phyloP scores from a whole-genome alignment of 2,797 vertebrate species.

The Silurus aristotelis region DNA sequence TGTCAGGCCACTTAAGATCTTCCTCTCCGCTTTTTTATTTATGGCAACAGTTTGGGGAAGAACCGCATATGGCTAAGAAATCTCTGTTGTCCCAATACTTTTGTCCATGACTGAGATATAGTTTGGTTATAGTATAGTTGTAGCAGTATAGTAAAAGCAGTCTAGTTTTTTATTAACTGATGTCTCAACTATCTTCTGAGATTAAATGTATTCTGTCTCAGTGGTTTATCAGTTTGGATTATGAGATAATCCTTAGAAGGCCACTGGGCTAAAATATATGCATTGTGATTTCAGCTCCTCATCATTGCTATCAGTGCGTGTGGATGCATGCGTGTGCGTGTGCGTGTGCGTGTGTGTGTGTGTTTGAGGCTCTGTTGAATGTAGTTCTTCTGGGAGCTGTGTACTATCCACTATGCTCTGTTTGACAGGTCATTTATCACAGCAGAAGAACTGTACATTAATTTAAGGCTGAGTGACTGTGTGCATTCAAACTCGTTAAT shows the following conservation, averaged over 20 bases:
- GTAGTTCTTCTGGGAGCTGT: neutral
- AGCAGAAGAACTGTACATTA: neutral
- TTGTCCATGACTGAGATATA: no score
- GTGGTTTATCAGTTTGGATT: neutral
- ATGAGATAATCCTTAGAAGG: neutral
- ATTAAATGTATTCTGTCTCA: neutral
- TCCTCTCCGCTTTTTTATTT: no score
- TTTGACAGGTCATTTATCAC: conserved; percentile 13
- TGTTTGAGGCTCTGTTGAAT: neutral
- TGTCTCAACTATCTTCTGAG: no score
- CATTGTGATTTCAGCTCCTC: conserved; percentile 17
- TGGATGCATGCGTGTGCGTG: no score
- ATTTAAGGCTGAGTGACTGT: conserved; percentile 6
- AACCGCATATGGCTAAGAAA: no score
- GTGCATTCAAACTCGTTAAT: conserved; percentile 40
- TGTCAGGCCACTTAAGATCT: no score
- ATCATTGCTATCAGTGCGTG: neutral
- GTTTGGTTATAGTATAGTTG: no score
- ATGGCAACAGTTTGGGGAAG: no score
- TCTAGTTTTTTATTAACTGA: no score
- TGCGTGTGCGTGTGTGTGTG: no score
- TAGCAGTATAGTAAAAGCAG: no score
- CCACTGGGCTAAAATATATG: neutral
- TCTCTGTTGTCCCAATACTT: no score
- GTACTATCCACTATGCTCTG: neutral